Conservation (phyloP, 1,140 invertebrate genomes). For the Meloidogyne floridensis region DNA sequence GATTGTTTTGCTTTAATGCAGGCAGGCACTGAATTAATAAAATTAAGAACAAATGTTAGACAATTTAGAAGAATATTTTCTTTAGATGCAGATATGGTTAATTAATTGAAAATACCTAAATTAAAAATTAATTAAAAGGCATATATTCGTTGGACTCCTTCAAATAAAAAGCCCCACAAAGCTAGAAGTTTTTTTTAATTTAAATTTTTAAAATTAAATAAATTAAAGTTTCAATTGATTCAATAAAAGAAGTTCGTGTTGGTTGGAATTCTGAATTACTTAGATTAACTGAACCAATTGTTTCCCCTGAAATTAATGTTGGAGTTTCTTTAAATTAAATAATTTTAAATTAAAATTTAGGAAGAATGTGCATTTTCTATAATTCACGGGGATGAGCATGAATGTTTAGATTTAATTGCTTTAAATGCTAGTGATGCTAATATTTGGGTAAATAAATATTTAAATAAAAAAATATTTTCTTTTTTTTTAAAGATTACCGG, state of each 20-base stretch:
- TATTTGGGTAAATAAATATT: slow-evolving; percentile 72
- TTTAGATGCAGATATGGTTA: slow-evolving; percentile 70
- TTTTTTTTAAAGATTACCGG: slow-evolving; percentile 44
- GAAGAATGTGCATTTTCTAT: slow-evolving; percentile 74
- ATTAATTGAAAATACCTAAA: background rate
- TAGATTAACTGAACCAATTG: slow-evolving; percentile 69
- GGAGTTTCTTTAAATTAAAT: slow-evolving; percentile 23
- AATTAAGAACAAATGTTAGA: slow-evolving; percentile 72
- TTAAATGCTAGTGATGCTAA: slow-evolving; percentile 73
- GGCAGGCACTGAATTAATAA: slow-evolving; percentile 71
- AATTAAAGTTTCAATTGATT: slow-evolving; percentile 70
- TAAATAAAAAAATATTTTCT: background rate
- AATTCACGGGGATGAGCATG: slow-evolving; percentile 72
- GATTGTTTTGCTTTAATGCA: slow-evolving; percentile 74
- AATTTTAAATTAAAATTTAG: slow-evolving; percentile 36
- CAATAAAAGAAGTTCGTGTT: slow-evolving; percentile 72
- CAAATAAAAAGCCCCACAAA: slow-evolving; percentile 73
- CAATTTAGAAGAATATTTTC: slow-evolving; percentile 73
- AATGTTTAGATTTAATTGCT: slow-evolving; percentile 73
- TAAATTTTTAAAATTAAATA: background rate
- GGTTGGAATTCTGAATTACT: slow-evolving; percentile 73
- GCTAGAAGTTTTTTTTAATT: slow-evolving; percentile 69
- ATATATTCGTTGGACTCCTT: slow-evolving; percentile 73
- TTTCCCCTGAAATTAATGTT: slow-evolving; percentile 66
- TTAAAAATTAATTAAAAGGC: slow-evolving; percentile 34